Base-by-base conservation (phyloP, 92 coral and sea anemone genomes). In the Epizoanthus illoricatus region DNA sequence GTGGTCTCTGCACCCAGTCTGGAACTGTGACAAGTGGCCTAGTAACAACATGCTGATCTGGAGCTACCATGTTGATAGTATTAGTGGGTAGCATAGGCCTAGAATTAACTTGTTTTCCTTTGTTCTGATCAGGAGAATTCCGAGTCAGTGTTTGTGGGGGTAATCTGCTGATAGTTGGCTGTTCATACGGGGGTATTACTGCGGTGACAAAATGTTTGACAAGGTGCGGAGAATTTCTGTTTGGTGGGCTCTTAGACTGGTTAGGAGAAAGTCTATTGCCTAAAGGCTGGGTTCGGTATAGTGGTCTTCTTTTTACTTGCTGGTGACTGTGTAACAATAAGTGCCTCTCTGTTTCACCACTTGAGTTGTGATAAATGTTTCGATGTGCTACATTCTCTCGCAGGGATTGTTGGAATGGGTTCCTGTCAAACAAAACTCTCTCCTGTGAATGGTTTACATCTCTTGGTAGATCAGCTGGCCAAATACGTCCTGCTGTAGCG, bases 1-100 rank as follows among this genome's bases (percentile, higher is more conserved):
- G 90, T 5, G 93, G 88, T n/a, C 67, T 74, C 40, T 65, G 52
- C 36, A 90, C 74, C 93, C 93, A 90, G 39, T 75, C 88, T 36
- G 93, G 84, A 52, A 87, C 75, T 19, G 21, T 78, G 15, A 78
- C 42, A 41, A 59, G 62, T 21, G 71, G n/a, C 10, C 82, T 63
- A 12, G 39, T 43, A 60, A 43, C 17, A 41, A 12, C 20, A 11
- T 42, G 20, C n/a, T 63, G 82, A n/a, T 78, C 55, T 18, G 41
- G 52, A 11, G 60, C 4, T 12, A 39, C 3, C n/a, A 18, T 15
- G 17, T 55, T 39, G 5, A 52, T 3, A 8, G 18, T 41, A 15
- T 23, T 67, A 78, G 40, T n/a, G 71, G 64, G 23, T 13, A 28
- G 17, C 1, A 19, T 1, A 4, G 41, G n/a, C 13, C 65, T 20